A percentile compares a stretch with the other conserved stretches of the same genome.
Conservation (phyloP, 2,113 vertebrate genomes). For the Centrocercus urophasianus region DNA sequence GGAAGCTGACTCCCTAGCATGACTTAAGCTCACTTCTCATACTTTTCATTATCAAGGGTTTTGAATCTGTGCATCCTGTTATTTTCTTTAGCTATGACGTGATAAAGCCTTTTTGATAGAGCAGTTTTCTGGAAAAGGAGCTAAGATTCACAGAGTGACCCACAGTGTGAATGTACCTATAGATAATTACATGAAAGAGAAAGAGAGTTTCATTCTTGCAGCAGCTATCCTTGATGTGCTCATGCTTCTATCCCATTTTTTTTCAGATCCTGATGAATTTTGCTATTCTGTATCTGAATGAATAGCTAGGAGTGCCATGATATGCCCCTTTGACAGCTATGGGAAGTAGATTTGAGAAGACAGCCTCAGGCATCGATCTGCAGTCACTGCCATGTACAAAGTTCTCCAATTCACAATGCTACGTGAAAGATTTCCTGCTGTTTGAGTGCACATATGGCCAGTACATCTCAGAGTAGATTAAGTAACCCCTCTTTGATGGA, state of each 20-base stretch:
- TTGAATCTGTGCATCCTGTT: not conserved
- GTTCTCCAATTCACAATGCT: not conserved
- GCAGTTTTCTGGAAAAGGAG: not conserved
- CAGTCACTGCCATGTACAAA: not conserved
- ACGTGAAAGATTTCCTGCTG: not conserved
- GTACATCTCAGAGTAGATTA: not conserved
- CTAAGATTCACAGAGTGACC: not conserved
- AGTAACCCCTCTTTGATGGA: not conserved
- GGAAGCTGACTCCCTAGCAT: not conserved
- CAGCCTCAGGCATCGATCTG: not conserved
- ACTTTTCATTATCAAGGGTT: not conserved
- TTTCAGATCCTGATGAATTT: not conserved
- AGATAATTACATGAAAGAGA: not conserved
- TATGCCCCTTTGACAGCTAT: not conserved
- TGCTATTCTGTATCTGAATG: not conserved
- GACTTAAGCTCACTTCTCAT: not conserved
- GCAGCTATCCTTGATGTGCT: not conserved
- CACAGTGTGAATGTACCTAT: not conserved
- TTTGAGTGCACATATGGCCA: not conserved
- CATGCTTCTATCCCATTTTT: not conserved
- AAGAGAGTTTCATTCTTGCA: not conserved
- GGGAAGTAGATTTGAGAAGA: not conserved
- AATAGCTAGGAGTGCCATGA: not conserved
- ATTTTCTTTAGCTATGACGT: constrained; percentile 20
- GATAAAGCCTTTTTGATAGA: not conserved